phyloP scores from a whole-genome alignment of 2,888 invertebrate genomes.

The Bombylius major region DNA sequence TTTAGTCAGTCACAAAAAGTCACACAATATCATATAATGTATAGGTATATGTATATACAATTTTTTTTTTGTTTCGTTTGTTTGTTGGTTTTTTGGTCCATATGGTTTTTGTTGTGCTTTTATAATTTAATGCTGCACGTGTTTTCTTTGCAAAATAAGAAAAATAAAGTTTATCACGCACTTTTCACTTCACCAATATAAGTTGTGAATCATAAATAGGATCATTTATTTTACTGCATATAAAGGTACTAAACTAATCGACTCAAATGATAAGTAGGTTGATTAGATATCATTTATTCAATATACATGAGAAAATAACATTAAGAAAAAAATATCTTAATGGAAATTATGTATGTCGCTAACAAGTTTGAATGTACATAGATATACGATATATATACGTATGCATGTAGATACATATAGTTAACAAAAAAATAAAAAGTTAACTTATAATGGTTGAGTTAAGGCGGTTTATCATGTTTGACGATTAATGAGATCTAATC shows the following conservation, averaged over 20 bases:
- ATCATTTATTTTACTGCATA: not conserved
- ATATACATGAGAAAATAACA: not conserved
- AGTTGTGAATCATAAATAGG: not conserved
- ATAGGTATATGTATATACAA: no score
- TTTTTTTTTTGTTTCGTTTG: no score
- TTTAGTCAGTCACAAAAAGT: no score
- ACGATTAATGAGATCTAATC: slow-evolving; percentile 14
- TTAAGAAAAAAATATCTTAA: not conserved
- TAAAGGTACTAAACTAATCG: not conserved
- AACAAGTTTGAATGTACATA: no score
- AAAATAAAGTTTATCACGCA: slow-evolving; percentile 12
- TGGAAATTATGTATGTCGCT: no score
- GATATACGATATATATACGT: no score
- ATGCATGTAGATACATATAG: no score
- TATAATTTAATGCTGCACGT: slow-evolving; percentile 8
- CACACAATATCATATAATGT: no score
- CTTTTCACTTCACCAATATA: slow-evolving; percentile 8
- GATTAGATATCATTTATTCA: not conserved
- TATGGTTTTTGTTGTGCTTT: not conserved
- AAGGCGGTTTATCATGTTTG: slow-evolving; percentile 8
- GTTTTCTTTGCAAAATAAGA: slow-evolving; percentile 5
- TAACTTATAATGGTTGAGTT: not conserved
- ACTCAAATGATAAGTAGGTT: not conserved
- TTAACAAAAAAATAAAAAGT: no score
- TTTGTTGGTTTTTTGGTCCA: not conserved